Base-by-base conservation (phyloP, 2,797 vertebrate genomes). In the Lutjanus argentimaculatus region DNA sequence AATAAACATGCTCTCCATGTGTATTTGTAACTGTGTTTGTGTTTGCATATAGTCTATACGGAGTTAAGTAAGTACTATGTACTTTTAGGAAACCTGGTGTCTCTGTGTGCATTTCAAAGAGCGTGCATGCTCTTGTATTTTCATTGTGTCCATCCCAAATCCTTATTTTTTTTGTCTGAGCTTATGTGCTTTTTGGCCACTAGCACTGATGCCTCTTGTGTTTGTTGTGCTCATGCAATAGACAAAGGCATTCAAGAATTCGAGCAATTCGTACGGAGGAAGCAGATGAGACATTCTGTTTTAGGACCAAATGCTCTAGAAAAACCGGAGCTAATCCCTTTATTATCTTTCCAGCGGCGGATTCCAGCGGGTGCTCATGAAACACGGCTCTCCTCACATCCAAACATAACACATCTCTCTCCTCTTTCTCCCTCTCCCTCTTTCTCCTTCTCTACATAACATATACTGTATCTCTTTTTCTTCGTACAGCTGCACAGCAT, bases 261-360 rank as follows among this genome's bases (percentile, higher is more conserved):
- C 46, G 79, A 93, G 94, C 95, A 95, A 97, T 97, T 96, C 68
- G 25, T 93, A 95, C 92, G 94, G 96, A 98, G 97, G 97, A 98
- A 98, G 96, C 96, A 95, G 95, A 97, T 96, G 97, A 98, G 98
- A 99, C 97, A 85, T 96, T 98, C 96, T 96, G 95, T 97, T 97
- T 97, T 96, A 96, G 96, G 95, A 96, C 93, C 95, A 95, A 97
- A 96, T 94, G 93, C 96, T 96, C 91, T 84, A 95, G 95, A 96
- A 97, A 96, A 97, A 96, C 93, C 95, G 91, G 67, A 79, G 95
- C 83, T 97, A 97, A 99, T 98, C 97, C 96, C 95, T 97, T 97
- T 97, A 97, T 97, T 97, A 97, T 97, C 95, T 97, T 96, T 97
- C 97, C 96, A 97, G 96, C 96, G 94, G 96, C 96, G 95, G 94